Evolutionary conservation across 2,113 vertebrate species (phyloP).

Genomic region (Caretta caretta): DNA sequence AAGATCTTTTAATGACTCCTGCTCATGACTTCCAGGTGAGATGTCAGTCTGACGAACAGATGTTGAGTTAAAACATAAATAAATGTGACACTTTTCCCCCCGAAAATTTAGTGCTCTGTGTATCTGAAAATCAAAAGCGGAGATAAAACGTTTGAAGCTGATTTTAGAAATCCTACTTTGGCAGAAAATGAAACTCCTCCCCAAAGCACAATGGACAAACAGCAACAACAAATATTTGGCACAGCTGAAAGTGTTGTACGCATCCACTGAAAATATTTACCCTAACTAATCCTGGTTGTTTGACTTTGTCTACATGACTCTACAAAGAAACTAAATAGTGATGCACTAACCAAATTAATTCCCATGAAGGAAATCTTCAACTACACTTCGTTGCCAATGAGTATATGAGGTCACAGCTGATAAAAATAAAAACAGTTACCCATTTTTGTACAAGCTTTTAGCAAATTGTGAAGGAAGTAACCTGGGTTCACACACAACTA

Average conservation of each 20-base stretch:
- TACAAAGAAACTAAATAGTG: not conserved
- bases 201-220: constrained; percentile 30
- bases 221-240: constrained; percentile 37
- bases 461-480: constrained; percentile 19
- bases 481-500: not conserved
- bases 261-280: constrained; percentile 68
- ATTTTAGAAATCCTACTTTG: constrained; percentile 29
- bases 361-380: not conserved
- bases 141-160: constrained; percentile 25
- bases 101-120: not conserved
- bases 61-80: constrained; percentile 36
- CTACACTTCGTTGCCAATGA: not conserved
- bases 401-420: constrained; percentile 20
- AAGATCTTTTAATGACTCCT: not conserved
- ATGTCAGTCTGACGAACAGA: not conserved
- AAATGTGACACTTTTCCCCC: not conserved
- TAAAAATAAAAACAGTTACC: not conserved
- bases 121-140: not conserved
- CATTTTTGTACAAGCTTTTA: not conserved
- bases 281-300: constrained; percentile 8
- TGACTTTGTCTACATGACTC: constrained; percentile 17
- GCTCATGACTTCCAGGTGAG: not conserved
- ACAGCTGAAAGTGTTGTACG: not conserved
- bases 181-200: constrained; percentile 74
- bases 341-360: not conserved